phyloP scores from a whole-genome alignment of 92 coral and sea anemone genomes.

The Porites divaricata region DNA sequence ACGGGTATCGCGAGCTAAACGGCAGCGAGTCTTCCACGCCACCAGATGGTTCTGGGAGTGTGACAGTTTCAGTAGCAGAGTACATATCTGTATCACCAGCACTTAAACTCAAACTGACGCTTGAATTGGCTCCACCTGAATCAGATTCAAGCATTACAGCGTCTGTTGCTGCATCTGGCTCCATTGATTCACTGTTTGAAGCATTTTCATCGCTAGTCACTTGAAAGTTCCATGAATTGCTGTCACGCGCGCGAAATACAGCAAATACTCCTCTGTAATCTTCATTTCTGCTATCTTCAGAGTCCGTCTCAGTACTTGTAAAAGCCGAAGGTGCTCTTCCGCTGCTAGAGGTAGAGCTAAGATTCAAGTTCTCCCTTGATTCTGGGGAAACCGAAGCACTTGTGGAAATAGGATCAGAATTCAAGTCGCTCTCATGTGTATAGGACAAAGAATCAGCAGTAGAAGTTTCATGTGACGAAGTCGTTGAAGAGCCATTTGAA shows the following conservation, averaged over 20 bases:
- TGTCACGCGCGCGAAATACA: slow-evolving; percentile 79
- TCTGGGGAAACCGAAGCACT: slow-evolving; percentile 3
- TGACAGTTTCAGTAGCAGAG: slow-evolving; percentile 3
- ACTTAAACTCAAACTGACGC: slow-evolving; percentile 66
- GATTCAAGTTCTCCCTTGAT: background rate
- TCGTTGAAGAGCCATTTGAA: slow-evolving; percentile 4
- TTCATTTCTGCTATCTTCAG: slow-evolving; percentile 11
- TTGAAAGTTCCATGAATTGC: slow-evolving; percentile 75
- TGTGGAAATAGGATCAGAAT: background rate
- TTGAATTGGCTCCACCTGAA: slow-evolving; percentile 22
- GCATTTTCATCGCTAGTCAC: slow-evolving; percentile 60
- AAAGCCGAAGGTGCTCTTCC: background rate
- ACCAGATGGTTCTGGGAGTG: background rate
- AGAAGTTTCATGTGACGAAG: background rate
- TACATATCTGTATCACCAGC: slow-evolving; percentile 42
- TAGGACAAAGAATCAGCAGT: background rate
- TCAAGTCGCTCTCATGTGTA: background rate
- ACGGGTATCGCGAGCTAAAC: slow-evolving; percentile 18
- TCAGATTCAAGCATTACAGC: slow-evolving; percentile 28
- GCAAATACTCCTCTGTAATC: slow-evolving; percentile 81
- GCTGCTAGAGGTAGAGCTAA: background rate
- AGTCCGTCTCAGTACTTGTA: background rate
- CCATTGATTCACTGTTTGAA: slow-evolving; percentile 36
- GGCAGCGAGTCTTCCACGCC: slow-evolving; percentile 5
- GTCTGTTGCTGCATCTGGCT: slow-evolving; percentile 7